Conservation (phyloP, 2,888 invertebrate genomes). For the Hemaris fuciformis region DNA sequence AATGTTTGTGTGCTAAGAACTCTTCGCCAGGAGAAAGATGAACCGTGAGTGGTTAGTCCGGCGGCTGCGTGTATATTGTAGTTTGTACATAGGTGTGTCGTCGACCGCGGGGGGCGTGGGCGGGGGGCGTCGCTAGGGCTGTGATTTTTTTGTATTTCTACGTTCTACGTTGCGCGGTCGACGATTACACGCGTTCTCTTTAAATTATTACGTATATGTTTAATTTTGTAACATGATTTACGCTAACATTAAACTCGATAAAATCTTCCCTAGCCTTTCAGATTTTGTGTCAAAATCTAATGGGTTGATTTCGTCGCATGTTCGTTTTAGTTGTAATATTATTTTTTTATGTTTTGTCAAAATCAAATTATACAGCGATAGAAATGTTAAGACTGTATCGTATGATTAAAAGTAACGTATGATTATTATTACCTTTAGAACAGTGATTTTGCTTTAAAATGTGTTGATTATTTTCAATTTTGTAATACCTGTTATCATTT, state of each 20-base stretch:
- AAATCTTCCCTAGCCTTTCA: neutral
- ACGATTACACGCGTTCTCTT: conserved; percentile 35
- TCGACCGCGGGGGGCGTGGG: conserved; percentile 34
- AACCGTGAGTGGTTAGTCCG: neutral
- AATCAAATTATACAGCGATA: conserved; percentile 18
- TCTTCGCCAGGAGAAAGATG: neutral
- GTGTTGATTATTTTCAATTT: neutral
- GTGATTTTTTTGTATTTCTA: conserved; percentile 73
- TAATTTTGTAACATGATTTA: conserved; percentile 22
- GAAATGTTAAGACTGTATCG: conserved; percentile 13
- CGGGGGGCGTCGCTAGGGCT: conserved; percentile 64
- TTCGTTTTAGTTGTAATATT: conserved; percentile 21
- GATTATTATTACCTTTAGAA: neutral
- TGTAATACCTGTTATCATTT: neutral
- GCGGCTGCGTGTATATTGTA: conserved; percentile 19
- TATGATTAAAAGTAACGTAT: neutral
- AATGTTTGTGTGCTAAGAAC: neutral
- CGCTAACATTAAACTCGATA: neutral
- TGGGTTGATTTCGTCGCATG: neutral
- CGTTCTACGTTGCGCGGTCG: conserved; percentile 49
- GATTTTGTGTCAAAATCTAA: neutral
- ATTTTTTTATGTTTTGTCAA: conserved; percentile 20
- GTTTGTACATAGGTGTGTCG: conserved; percentile 49
- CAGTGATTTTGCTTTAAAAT: neutral
- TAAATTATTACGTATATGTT: conserved; percentile 59